phyloP scores from a whole-genome alignment of 2,113 vertebrate genomes.

The Paramormyrops kingsleyae region DNA sequence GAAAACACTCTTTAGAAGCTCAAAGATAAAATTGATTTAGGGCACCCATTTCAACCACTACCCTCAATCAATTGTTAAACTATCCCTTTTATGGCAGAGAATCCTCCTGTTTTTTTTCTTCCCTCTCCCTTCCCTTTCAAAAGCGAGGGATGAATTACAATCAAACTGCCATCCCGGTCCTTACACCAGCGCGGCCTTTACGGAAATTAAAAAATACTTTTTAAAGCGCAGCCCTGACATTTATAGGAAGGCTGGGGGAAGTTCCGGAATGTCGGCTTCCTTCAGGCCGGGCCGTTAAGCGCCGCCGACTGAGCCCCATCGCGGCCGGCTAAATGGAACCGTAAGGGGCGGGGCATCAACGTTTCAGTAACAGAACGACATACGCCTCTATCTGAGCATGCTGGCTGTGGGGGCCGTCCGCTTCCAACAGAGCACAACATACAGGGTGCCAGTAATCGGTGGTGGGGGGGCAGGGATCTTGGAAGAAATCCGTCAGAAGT shows the following conservation, averaged over 20 bases:
- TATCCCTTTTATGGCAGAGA: slow-evolving; percentile 67
- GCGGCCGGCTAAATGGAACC: not conserved
- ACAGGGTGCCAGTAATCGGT: not conserved
- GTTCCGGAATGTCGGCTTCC: not conserved
- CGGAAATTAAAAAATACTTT: slow-evolving; percentile 33
- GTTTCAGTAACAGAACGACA: not conserved
- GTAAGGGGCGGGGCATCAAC: not conserved
- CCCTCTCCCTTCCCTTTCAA: slow-evolving; percentile 24
- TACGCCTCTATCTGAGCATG: not conserved
- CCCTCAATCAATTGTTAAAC: slow-evolving; percentile 74
- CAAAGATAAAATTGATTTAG: slow-evolving; percentile 78
- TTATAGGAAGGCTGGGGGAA: not conserved
- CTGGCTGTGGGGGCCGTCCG: not conserved
- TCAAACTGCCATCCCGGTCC: slow-evolving; percentile 16
- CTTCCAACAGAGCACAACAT: slow-evolving; percentile 1
- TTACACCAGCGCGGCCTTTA: slow-evolving; percentile 40
- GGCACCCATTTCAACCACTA: slow-evolving; percentile 72
- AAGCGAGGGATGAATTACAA: slow-evolving; percentile 30
- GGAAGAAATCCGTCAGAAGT: slow-evolving; percentile 48
- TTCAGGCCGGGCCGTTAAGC: not conserved
- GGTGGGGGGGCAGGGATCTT: not conserved
- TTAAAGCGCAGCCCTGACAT: slow-evolving; percentile 1
- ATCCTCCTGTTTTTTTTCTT: slow-evolving; percentile 39
- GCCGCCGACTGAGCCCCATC: not conserved
- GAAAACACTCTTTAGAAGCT: slow-evolving; percentile 76